These are phyloP conservation scores for Cephalopterus ornatus DNA, from an alignment of 2,113 vertebrate genomes.

Conservation along the genomic window DNA sequence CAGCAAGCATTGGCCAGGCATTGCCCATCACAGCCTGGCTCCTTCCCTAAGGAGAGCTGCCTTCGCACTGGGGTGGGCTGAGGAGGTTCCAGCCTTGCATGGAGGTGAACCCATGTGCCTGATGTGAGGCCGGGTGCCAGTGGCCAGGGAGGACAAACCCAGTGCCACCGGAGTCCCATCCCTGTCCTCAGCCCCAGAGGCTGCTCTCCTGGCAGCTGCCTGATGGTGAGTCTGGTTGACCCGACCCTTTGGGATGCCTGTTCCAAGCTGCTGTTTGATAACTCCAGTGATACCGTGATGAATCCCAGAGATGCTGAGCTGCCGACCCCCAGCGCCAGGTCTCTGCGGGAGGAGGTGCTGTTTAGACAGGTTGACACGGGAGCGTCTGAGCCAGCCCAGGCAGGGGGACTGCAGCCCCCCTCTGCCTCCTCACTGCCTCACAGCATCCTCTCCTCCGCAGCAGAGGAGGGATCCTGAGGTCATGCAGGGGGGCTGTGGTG, in stretches of 20 bases:
- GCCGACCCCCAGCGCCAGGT: neutral
- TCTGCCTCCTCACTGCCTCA: neutral
- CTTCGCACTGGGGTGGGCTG: accelerated
- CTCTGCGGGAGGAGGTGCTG: constrained; percentile 13
- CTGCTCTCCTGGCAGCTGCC: neutral
- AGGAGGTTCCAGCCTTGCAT: neutral
- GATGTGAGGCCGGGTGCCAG: neutral
- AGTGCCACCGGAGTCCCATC: neutral
- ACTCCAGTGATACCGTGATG: neutral
- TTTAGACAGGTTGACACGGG: neutral
- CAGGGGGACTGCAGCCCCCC: neutral
- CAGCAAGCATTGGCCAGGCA: neutral
- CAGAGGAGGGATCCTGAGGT: neutral
- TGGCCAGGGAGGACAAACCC: neutral
- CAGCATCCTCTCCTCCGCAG: neutral
- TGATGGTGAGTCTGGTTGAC: neutral
- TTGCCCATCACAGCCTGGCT: accelerated
- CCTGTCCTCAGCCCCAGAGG: neutral
- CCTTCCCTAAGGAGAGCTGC: neutral
- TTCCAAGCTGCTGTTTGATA: neutral
- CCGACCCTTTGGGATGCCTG: neutral
- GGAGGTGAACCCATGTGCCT: neutral
- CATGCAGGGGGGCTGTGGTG: neutral
- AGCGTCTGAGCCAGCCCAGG: constrained; percentile 3
- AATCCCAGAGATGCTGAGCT: neutral